Evolutionary conservation across 2,797 vertebrate species (phyloP).

Genomic region (Halcyon badia): DNA sequence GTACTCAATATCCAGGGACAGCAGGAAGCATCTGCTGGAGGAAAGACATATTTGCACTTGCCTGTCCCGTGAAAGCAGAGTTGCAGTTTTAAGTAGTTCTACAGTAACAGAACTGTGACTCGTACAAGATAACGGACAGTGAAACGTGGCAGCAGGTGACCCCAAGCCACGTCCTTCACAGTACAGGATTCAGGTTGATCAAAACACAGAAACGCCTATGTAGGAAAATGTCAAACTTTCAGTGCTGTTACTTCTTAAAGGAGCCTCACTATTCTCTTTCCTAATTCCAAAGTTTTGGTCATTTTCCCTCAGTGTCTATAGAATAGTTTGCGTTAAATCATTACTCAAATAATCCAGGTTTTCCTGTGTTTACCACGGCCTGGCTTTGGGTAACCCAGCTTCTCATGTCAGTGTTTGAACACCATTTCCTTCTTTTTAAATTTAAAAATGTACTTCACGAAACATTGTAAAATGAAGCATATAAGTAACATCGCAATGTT

Average conservation of each 20-base stretch:
- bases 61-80: not conserved
- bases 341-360: not conserved
- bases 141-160: not conserved
- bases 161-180: not conserved
- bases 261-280: not conserved
- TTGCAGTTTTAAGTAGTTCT: not conserved
- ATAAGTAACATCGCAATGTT: not conserved
- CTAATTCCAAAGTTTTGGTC: not conserved
- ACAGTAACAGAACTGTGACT: not conserved
- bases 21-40: not conserved
- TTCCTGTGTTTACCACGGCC: not conserved
- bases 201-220: not conserved
- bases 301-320: not conserved
- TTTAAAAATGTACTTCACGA: not conserved
- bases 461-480: not conserved
- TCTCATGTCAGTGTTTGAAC: not conserved
- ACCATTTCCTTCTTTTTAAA: not conserved
- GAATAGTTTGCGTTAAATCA: not conserved
- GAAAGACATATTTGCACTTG: not conserved
- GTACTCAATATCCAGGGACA: not conserved
- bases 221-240: not conserved
- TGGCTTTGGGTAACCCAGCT: not conserved
- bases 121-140: not conserved
- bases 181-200: not conserved
- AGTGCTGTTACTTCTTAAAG: not conserved